A percentile compares a stretch with the other conserved stretches of the same genome.
Evolutionary conservation across 2,113 vertebrate species (phyloP).

Genomic region (Phalacrocorax brasilianus): DNA sequence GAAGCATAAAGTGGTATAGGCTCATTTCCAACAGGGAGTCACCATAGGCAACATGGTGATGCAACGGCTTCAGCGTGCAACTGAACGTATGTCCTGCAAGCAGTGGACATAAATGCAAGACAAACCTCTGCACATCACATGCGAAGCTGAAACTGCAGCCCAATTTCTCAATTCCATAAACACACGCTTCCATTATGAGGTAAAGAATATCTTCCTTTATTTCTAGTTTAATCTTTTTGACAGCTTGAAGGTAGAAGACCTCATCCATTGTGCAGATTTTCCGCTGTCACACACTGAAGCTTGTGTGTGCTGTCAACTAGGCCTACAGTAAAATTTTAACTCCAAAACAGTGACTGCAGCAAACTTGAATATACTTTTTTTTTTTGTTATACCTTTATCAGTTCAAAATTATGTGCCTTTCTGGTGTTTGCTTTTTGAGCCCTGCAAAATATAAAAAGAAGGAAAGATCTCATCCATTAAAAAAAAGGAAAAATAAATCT

Average conservation of each 20-base stretch:
- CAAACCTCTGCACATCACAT: fast-evolving
- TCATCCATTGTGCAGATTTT: background rate
- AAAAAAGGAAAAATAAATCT: background rate
- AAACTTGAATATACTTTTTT: background rate
- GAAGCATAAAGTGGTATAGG: background rate
- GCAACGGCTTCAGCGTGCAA: background rate
- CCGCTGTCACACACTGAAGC: background rate
- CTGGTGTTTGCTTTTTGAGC: background rate
- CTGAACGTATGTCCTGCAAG: background rate
- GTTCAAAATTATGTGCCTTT: background rate
- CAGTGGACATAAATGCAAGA: background rate
- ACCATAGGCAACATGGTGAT: background rate
- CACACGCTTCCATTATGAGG: fast-evolving
- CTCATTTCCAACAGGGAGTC: background rate
- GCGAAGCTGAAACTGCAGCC: background rate
- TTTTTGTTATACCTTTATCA: background rate
- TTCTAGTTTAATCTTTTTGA: background rate
- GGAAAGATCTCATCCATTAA: background rate
- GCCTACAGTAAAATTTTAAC: background rate
- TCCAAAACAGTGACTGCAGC: background rate
- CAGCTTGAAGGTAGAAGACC: background rate
- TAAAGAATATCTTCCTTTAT: background rate
- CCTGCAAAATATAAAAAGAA: background rate
- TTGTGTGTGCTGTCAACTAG: background rate
- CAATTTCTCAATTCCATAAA: background rate